Evolutionary conservation across 2,888 invertebrate genomes (phyloP).

Genomic region (Drosophila picticornis): DNA sequence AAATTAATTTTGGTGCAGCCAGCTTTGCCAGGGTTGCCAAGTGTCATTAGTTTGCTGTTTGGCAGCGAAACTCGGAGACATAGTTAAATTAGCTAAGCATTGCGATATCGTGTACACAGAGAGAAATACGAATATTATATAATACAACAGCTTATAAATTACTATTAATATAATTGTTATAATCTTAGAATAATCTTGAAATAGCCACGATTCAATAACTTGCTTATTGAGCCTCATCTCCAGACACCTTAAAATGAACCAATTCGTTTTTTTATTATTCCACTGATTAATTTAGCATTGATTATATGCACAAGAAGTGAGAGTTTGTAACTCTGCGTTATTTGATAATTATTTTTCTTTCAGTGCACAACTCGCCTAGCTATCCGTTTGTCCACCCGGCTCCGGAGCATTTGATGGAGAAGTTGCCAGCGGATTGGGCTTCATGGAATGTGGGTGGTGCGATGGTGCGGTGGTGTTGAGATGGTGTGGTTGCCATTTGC

Average conservation of each 20-base stretch:
- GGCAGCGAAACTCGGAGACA: conserved; percentile 69
- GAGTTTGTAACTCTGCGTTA: not conserved
- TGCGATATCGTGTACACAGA: conserved; percentile 55
- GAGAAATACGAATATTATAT: not conserved
- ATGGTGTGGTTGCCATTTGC: conserved; percentile 24
- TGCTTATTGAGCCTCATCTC: no score
- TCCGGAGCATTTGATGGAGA: conserved; percentile 48
- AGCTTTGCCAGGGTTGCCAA: conserved; percentile 62
- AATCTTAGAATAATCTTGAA: not conserved
- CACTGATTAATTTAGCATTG: not conserved
- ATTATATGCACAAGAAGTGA: not conserved
- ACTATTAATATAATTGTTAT: no score
- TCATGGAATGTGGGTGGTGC: conserved; percentile 12
- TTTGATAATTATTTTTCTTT: not conserved
- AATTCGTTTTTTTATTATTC: not conserved
- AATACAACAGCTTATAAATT: not conserved
- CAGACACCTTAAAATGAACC: not conserved
- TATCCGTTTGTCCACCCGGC: not conserved
- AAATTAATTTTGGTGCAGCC: conserved; percentile 71
- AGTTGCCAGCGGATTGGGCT: conserved; percentile 33
- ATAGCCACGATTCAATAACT: not conserved
- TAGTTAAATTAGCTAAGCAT: conserved; percentile 81
- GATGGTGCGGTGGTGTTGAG: conserved; percentile 4
- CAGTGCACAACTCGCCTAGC: not conserved
- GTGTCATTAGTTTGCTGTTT: conserved; percentile 78